These are phyloP conservation scores for Hirundo rustica DNA, from an alignment of 2,797 vertebrate genomes.

Conservation along the genomic window DNA sequence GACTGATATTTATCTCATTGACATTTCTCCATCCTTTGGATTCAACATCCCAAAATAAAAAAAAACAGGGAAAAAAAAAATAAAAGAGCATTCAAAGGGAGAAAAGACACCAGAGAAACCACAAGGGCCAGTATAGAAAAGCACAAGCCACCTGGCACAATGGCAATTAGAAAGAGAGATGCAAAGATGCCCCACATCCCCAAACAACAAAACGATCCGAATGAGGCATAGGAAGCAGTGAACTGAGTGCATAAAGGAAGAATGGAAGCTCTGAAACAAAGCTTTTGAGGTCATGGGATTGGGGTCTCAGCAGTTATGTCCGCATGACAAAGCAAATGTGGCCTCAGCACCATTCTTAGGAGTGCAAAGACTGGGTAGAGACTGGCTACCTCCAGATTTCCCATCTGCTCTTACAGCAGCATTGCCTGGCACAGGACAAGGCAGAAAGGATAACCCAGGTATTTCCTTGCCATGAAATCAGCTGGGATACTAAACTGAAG, in stretches of 20 bases:
- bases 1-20: slow-evolving; percentile 43
- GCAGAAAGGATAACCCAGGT: neutral
- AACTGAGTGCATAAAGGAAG: slow-evolving; percentile 52
- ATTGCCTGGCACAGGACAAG: neutral
- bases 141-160: neutral
- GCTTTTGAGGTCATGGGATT: slow-evolving; percentile 65
- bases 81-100: neutral
- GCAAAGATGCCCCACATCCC: neutral
- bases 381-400: neutral
- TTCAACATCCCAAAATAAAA: neutral
- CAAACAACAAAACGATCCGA: slow-evolving; percentile 1
- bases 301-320: slow-evolving; percentile 51
- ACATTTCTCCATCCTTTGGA: slow-evolving; percentile 1
- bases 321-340: slow-evolving; percentile 60
- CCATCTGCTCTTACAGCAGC: neutral
- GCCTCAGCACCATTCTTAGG: neutral
- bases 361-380: neutral
- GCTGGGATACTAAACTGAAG: neutral
- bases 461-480: neutral
- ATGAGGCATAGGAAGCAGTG: slow-evolving; percentile 26
- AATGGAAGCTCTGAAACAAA: slow-evolving; percentile 60
- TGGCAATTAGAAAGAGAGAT: slow-evolving; percentile 17
- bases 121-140: neutral
- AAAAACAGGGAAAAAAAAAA: neutral
- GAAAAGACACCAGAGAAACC: neutral